These are phyloP conservation scores for Coleophora deauratella DNA, from an alignment of 2,888 invertebrate genomes.

Conservation along the genomic window DNA sequence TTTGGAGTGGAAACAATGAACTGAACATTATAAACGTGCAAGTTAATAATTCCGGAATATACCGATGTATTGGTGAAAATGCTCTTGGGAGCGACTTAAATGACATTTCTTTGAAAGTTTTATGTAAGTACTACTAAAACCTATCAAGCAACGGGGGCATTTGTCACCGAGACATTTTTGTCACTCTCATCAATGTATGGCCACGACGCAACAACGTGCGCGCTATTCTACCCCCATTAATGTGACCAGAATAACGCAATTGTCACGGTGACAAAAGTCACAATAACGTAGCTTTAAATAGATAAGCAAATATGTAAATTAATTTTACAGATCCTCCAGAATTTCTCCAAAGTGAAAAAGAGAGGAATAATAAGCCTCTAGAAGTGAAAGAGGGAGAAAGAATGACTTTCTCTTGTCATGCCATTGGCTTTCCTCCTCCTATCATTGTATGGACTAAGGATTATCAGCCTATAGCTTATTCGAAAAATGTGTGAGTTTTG, in stretches of 20 bases:
- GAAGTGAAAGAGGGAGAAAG: constrained; percentile 32
- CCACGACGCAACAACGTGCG: no score
- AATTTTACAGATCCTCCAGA: constrained; percentile 42
- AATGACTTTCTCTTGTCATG: constrained; percentile 43
- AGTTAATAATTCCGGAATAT: constrained; percentile 36
- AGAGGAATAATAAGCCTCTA: constrained; percentile 15
- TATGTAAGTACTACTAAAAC: not conserved
- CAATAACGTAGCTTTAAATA: no score
- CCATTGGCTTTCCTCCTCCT: constrained; percentile 49
- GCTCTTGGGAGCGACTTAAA: constrained; percentile 41
- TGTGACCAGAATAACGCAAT: no score
- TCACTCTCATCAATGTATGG: no score
- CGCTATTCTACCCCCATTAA: no score
- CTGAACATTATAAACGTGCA: constrained; percentile 31
- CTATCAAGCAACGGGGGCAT: no score
- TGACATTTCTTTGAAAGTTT: constrained; percentile 26
- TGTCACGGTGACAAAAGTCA: no score
- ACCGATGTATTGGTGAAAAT: constrained; percentile 51
- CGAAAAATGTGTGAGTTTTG: constrained; percentile 50
- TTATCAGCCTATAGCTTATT: constrained; percentile 36
- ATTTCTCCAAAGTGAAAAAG: constrained; percentile 16
- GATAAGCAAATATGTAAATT: no score
- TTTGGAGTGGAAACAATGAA: constrained; percentile 17
- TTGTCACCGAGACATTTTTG: no score
- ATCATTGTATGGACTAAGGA: constrained; percentile 60